Evolutionary conservation across 2,113 vertebrate species (phyloP).

Genomic region (Cichladusa arquata): DNA sequence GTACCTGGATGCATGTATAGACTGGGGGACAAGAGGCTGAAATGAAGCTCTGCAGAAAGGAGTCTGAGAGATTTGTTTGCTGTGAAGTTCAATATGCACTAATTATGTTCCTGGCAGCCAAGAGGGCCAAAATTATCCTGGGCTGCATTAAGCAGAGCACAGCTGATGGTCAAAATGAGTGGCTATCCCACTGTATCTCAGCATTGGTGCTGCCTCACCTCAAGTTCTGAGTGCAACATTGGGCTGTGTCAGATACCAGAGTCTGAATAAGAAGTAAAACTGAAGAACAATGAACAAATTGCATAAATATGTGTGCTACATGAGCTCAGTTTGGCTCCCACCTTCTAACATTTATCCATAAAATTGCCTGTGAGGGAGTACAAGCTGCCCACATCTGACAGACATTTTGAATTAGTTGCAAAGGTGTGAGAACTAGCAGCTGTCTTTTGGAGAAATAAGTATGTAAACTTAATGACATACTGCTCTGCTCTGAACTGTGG

Average conservation of each 20-base stretch:
- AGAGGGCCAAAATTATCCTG: neutral
- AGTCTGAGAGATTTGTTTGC: neutral
- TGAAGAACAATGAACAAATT: neutral
- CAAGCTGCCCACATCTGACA: neutral
- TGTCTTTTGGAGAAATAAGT: neutral
- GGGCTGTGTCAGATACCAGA: neutral
- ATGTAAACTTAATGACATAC: neutral
- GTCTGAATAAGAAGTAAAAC: neutral
- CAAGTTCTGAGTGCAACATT: neutral
- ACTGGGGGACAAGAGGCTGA: neutral
- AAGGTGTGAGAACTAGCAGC: neutral
- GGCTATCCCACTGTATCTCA: neutral
- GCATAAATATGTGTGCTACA: neutral
- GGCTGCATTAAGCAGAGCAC: neutral
- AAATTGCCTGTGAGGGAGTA: neutral
- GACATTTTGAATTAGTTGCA: neutral
- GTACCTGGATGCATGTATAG: neutral
- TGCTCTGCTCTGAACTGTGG: neutral
- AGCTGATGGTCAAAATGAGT: neutral
- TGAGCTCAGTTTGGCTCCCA: neutral
- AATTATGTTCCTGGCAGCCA: neutral
- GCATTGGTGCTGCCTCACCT: neutral
- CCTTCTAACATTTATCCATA: neutral
- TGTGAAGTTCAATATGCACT: neutral
- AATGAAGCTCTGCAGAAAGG: neutral